These are phyloP conservation scores for Rhinoraja longicauda DNA, from an alignment of 2,797 vertebrate species.

Conservation along the genomic window DNA sequence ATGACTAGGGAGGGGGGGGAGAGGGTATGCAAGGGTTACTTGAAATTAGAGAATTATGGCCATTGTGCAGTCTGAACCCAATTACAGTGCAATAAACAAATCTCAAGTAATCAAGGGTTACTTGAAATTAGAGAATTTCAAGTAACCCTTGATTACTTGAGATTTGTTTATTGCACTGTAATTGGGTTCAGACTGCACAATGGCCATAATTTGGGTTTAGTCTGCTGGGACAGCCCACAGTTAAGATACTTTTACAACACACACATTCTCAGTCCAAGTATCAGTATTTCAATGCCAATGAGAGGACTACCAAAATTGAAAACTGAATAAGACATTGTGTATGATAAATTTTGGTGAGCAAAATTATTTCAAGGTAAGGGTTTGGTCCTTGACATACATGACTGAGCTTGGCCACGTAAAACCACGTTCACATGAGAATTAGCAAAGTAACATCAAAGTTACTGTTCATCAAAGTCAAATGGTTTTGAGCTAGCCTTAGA, in stretches of 20 bases:
- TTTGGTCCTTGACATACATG: not conserved
- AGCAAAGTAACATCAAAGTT: not conserved
- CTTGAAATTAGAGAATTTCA: no score
- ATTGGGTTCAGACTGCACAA: not conserved
- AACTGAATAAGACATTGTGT: not conserved
- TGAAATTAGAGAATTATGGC: no score
- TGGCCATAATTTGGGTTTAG: not conserved
- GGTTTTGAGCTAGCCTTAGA: not conserved
- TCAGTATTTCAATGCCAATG: not conserved
- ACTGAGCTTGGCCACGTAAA: not conserved
- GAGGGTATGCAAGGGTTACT: no score
- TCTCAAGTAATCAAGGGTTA: no score
- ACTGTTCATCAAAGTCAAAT: not conserved
- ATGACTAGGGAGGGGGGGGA: no score
- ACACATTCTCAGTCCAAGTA: not conserved
- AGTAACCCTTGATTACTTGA: no score
- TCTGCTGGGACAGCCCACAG: not conserved
- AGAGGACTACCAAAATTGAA: not conserved
- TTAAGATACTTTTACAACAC: not conserved
- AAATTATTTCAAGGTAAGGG: not conserved
- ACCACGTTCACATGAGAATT: not conserved
- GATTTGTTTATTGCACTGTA: not conserved
- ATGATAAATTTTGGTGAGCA: not conserved
- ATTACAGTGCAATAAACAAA: not conserved
- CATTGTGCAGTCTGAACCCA: not conserved